A percentile compares a stretch with the other conserved stretches of the same genome.
Conservation (phyloP, 2,888 invertebrate genomes). For the Odontocerum albicorne region DNA sequence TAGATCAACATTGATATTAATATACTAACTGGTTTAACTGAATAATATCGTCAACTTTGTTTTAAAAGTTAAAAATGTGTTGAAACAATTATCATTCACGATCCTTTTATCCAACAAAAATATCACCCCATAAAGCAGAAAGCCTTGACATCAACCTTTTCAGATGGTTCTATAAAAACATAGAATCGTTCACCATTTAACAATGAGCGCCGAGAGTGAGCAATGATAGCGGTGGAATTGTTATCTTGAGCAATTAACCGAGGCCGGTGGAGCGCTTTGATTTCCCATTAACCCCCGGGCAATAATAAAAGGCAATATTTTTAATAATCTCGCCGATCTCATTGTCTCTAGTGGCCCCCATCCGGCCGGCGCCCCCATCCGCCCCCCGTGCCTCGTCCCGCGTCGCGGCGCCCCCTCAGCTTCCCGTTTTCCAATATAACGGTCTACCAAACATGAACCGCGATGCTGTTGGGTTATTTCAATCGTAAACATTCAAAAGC, state of each 20-base stretch:
- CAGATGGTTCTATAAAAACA: too few relatives aligned
- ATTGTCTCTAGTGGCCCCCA: constrained; percentile 25
- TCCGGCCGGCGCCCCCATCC: constrained; percentile 7
- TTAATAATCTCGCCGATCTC: constrained; percentile 36
- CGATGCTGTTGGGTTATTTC: constrained; percentile 10
- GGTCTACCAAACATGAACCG: constrained; percentile 30
- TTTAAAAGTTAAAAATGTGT: too few relatives aligned
- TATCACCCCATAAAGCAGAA: too few relatives aligned
- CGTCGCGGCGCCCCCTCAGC: constrained; percentile 2
- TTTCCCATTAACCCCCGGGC: constrained; percentile 26
- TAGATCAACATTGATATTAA: too few relatives aligned
- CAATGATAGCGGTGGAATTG: constrained; percentile 3
- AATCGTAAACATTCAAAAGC: not conserved
- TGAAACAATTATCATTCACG: too few relatives aligned
- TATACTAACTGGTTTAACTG: too few relatives aligned
- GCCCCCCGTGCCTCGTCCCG: not conserved
- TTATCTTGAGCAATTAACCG: constrained; percentile 28
- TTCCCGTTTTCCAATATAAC: constrained; percentile 34
- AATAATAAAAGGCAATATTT: constrained; percentile 35
- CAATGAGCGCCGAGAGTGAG: not conserved
- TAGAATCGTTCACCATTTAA: too few relatives aligned
- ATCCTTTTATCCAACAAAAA: too few relatives aligned
- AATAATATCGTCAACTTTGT: too few relatives aligned
- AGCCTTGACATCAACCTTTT: too few relatives aligned
- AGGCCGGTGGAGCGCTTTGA: constrained; percentile 17